phyloP scores from a whole-genome alignment of 2,797 vertebrate species.

The Acomys russatus region DNA sequence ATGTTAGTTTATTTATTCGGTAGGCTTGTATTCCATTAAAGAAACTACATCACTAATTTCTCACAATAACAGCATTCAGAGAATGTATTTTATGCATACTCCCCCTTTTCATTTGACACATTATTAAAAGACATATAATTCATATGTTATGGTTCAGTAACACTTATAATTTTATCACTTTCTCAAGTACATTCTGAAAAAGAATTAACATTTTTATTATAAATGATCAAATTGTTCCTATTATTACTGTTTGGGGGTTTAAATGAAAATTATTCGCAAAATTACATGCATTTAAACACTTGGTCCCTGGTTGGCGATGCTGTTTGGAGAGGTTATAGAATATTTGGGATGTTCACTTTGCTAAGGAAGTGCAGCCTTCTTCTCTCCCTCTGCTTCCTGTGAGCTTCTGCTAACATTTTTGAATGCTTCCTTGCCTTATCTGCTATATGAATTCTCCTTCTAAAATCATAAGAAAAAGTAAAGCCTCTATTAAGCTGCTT shows the following conservation, averaged over 20 bases:
- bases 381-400: neutral
- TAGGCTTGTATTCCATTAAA: neutral
- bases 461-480: neutral
- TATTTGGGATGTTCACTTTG: neutral
- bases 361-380: neutral
- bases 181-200: neutral
- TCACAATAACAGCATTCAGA: neutral
- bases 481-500: neutral
- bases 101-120: neutral
- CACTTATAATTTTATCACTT: neutral
- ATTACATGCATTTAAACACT: neutral
- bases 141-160: neutral
- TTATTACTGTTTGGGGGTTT: neutral
- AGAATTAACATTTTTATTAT: neutral
- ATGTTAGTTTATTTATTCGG: neutral
- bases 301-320: neutral
- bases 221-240: neutral
- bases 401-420: neutral
- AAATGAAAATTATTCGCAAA: neutral
- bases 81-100: neutral
- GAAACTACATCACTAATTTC: neutral
- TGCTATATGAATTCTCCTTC: neutral
- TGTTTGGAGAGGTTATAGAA: neutral
- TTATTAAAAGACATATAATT: neutral
- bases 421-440: fast-evolving